These are phyloP conservation scores for Crossaster papposus DNA, from an alignment of 53 echinoderm and acorn worm genomes.

Conservation along the genomic window DNA sequence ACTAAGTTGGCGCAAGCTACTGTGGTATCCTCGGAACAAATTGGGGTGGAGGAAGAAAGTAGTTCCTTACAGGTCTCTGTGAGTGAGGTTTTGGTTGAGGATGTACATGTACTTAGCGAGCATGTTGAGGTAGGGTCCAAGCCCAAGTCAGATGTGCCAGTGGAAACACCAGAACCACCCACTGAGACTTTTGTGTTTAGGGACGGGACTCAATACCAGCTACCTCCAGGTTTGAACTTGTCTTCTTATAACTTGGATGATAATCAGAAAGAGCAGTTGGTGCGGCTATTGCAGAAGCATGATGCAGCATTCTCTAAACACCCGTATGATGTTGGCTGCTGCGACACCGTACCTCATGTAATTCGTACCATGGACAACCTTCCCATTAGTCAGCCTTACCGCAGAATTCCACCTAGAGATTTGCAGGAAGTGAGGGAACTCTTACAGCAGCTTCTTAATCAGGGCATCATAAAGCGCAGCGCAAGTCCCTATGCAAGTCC, in stretches of 20 bases:
- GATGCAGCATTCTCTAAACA: too few species aligned
- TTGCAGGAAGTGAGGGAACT: too few species aligned
- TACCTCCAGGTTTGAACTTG: constrained; percentile 15
- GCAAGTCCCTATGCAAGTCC: too few species aligned
- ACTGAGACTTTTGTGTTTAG: constrained; percentile 4
- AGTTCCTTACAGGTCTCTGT: constrained; percentile 5
- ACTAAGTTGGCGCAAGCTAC: constrained; percentile 8
- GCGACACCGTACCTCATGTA: too few species aligned
- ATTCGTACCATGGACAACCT: too few species aligned
- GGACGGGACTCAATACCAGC: constrained; percentile 4
- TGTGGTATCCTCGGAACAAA: not conserved
- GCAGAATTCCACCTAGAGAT: too few species aligned
- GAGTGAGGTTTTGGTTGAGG: constrained; percentile 9
- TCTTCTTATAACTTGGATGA: not conserved
- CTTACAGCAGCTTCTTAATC: too few species aligned
- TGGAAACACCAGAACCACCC: not conserved
- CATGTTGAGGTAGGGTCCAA: not conserved
- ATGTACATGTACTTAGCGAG: not conserved
- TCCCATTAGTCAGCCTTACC: too few species aligned
- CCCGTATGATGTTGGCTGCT: too few species aligned
- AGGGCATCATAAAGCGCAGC: too few species aligned
- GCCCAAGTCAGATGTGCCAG: constrained; percentile 7
- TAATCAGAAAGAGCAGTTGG: too few species aligned
- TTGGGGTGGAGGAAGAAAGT: not conserved
- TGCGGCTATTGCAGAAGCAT: too few species aligned